Percentiles rank a stretch among this genome's conserved stretches.
These are phyloP conservation scores for Harpalus rubripes DNA, from an alignment of 2,888 invertebrate genomes.

Conservation along the genomic window DNA sequence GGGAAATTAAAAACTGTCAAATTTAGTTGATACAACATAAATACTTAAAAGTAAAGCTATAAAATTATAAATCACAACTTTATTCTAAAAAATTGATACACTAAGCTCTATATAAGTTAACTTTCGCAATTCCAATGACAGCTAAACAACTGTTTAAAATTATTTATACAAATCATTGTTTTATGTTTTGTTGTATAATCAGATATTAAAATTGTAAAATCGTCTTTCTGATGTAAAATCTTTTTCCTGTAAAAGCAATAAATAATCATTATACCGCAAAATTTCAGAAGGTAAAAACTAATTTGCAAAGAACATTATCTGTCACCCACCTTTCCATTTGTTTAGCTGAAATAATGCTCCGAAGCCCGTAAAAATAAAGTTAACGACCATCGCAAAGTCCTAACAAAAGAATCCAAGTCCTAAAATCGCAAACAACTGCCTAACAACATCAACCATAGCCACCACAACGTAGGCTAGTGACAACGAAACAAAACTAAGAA, in stretches of 20 bases:
- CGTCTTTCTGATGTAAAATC: not conserved
- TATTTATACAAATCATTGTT: no score
- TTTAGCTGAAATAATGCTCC: constrained; percentile 19
- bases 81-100: no score
- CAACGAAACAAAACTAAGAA: constrained; percentile 48
- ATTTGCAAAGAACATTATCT: constrained; percentile 27
- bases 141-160: no score
- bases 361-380: constrained; percentile 38
- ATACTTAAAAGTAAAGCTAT: no score
- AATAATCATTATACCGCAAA: constrained; percentile 41
- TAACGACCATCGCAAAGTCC: constrained; percentile 32
- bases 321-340: constrained; percentile 40
- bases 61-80: no score
- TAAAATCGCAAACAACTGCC: constrained; percentile 31
- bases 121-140: no score
- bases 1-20: no score
- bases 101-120: no score
- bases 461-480: constrained; percentile 39
- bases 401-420: constrained; percentile 30
- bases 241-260: not conserved
- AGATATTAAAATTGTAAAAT: not conserved
- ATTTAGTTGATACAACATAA: no score
- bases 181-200: not conserved
- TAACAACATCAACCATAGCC: constrained; percentile 32
- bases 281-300: constrained; percentile 14